Percentiles rank a stretch among this genome's conserved stretches.
Evolutionary conservation across 2,888 invertebrate species (phyloP).

Genomic region (Chrysina gloriosa): DNA sequence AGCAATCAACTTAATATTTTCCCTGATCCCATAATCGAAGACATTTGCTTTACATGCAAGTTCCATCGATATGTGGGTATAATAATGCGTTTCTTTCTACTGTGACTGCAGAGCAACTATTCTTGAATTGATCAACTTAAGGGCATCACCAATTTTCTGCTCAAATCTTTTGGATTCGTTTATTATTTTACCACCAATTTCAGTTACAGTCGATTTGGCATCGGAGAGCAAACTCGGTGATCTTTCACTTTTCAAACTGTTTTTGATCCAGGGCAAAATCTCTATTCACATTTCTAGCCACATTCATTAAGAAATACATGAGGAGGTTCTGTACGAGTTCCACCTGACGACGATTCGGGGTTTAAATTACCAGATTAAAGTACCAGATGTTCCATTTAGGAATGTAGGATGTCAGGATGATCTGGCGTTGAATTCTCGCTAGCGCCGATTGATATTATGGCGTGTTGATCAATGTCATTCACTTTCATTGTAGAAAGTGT

Average conservation of each 20-base stretch:
- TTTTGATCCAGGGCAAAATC: constrained; percentile 36
- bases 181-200: constrained; percentile 12
- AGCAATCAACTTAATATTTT: not conserved
- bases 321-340: constrained; percentile 39
- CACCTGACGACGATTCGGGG: constrained; percentile 37
- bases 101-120: not conserved
- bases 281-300: too few species aligned
- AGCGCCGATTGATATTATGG: constrained; percentile 5
- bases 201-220: constrained; percentile 1
- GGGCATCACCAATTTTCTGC: constrained; percentile 18
- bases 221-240: constrained; percentile 37
- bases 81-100: constrained; percentile 28
- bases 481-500: not conserved
- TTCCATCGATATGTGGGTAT: constrained; percentile 40
- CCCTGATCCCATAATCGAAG: not conserved
- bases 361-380: constrained; percentile 18
- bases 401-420: not conserved
- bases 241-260: constrained; percentile 25
- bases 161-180: constrained; percentile 17
- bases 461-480: constrained; percentile 3
- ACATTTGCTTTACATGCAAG: constrained; percentile 35
- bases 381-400: not conserved
- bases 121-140: not conserved
- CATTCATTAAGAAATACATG: constrained; percentile 39
- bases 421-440: not conserved